These are phyloP conservation scores for Genyomyrus donnyi DNA, from an alignment of 2,113 vertebrate genomes.

Conservation along the genomic window DNA sequence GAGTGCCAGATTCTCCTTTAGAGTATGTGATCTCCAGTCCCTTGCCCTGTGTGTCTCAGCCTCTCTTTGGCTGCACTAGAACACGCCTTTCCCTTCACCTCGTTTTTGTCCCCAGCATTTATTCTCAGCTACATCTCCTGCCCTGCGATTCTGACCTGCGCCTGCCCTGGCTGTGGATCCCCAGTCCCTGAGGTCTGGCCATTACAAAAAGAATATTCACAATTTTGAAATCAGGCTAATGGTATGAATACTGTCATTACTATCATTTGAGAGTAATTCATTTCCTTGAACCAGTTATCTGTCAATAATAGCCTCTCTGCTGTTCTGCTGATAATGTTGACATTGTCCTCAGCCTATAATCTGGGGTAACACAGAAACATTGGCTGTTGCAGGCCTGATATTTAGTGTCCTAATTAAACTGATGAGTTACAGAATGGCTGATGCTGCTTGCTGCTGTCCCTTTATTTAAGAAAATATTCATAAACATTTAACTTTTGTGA, in stretches of 20 bases:
- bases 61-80: not conserved
- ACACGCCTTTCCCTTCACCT: not conserved
- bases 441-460: not conserved
- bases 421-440: not conserved
- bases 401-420: not conserved
- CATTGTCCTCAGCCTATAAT: not conserved
- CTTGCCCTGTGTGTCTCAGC: not conserved
- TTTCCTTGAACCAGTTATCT: not conserved
- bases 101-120: not conserved
- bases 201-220: not conserved
- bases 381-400: not conserved
- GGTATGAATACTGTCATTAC: not conserved
- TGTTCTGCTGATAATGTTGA: not conserved
- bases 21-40: not conserved
- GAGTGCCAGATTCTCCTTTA: not conserved
- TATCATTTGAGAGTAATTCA: not conserved
- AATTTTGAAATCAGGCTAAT: not conserved
- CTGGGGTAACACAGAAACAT: not conserved
- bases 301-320: not conserved
- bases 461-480: not conserved
- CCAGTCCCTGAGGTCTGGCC: not conserved
- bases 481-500: not conserved
- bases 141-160: not conserved
- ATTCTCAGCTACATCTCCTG: not conserved
- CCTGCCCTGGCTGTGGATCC: not conserved